These are phyloP conservation scores for Peromyscus polionotus DNA, from an alignment of 2,113 vertebrate genomes.

Conservation along the genomic window DNA sequence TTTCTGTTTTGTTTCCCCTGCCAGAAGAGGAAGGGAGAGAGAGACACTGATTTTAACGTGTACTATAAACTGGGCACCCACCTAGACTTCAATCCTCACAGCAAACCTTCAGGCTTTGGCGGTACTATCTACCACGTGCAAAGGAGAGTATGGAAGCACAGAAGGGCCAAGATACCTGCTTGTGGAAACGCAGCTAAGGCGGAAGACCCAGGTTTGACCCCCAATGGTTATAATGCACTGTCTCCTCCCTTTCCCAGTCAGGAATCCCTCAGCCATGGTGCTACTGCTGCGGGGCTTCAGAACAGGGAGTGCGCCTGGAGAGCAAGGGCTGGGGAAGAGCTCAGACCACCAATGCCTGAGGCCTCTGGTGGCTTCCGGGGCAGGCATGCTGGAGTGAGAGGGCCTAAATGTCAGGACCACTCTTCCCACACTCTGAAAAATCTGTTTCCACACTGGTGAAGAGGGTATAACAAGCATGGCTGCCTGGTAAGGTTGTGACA, in stretches of 20 bases:
- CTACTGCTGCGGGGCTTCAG: background rate
- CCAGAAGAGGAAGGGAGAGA: background rate
- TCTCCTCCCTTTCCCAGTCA: background rate
- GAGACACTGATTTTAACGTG: constrained; percentile 45
- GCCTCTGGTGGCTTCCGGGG: background rate
- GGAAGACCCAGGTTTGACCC: background rate
- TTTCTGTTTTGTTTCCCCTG: constrained; percentile 14
- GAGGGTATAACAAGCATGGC: background rate
- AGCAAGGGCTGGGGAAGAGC: background rate
- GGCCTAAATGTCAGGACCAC: background rate
- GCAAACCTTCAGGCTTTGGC: background rate
- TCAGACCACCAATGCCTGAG: background rate
- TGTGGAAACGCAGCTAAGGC: background rate
- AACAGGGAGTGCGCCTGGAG: rapidly evolving
- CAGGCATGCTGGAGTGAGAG: background rate
- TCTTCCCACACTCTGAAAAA: background rate
- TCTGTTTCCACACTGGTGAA: background rate
- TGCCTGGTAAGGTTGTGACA: background rate
- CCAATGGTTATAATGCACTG: background rate
- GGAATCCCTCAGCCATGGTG: background rate
- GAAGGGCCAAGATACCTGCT: background rate
- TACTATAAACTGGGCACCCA: background rate
- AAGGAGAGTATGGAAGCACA: background rate
- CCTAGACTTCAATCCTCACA: constrained; percentile 8
- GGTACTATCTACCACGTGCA: background rate